Conservation (phyloP, 2,797 vertebrate genomes). For the Notolabrus celidotus region DNA sequence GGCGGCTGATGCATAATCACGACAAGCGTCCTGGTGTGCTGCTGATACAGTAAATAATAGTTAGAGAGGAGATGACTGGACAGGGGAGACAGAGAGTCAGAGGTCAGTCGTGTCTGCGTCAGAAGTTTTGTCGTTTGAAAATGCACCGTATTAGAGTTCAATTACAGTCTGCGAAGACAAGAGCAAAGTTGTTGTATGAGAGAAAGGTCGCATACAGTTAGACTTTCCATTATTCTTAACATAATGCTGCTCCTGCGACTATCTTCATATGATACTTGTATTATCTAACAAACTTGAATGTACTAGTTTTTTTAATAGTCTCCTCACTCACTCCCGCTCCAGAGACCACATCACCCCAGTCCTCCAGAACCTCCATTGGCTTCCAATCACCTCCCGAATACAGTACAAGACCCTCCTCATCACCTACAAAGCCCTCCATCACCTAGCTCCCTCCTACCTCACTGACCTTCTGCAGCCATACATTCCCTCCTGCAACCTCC, state of each 20-base stretch:
- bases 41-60: slow-evolving; percentile 61
- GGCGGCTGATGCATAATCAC: slow-evolving; percentile 55
- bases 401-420: too few species aligned
- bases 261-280: neutral
- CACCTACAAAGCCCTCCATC: too few species aligned
- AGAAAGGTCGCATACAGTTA: neutral
- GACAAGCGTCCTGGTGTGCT: slow-evolving; percentile 63
- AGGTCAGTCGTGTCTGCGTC: slow-evolving; percentile 41
- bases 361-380: too few species aligned
- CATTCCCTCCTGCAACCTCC: too few species aligned
- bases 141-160: slow-evolving; percentile 18
- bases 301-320: too few species aligned
- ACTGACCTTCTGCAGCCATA: too few species aligned
- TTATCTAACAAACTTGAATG: neutral
- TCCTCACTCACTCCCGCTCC: too few species aligned
- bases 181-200: slow-evolving; percentile 3
- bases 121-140: slow-evolving; percentile 31
- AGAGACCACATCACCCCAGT: too few species aligned
- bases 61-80: slow-evolving; percentile 45
- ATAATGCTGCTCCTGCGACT: neutral
- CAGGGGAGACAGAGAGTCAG: slow-evolving; percentile 40
- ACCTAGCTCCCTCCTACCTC: too few species aligned
- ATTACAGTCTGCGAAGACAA: slow-evolving; percentile 24
- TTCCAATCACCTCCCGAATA: too few species aligned
- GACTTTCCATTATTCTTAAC: too few species aligned